Base-by-base conservation (phyloP, 2,888 invertebrate species). In the Himalopsyche japonica region DNA sequence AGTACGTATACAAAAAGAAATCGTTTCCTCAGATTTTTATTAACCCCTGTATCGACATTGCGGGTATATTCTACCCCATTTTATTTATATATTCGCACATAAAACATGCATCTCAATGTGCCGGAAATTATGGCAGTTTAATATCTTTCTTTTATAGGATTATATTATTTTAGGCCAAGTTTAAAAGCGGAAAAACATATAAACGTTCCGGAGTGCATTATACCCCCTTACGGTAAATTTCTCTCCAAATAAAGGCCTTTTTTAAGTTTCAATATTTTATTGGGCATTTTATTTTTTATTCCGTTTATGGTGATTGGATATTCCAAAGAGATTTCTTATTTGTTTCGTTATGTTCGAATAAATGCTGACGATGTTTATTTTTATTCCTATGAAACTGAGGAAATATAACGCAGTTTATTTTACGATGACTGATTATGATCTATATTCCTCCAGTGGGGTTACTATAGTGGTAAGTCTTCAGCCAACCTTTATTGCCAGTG, bases 121-220 rank as follows among this genome's bases (percentile, higher is more conserved):
- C 64, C 85, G 84, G 81, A 85, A 83, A 86, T 86, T 80, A 86
- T 81, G 83, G 83, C 85, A 83, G 76, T 86, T 86, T 85, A 85
- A 86, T 85, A 86, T 84, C 83, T 64, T 86, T n/a, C 76, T 86
- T 86, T 85, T 85, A 86, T 85, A 80, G 49, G 81, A 84, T 86
- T 86, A 83, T 85, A 79, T 85, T 86, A 83, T 86, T 84, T 82
- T 80, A 84, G 84, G 78, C 81, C 37, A 76, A 86, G 79, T 83
- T 85, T 85, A 83, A 85, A 86, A 80, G 86, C 83, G 83, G 82
- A 81, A 85, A 83, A 83, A 83, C 86, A 85, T 57, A 57, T 86
- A 86, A 86, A 86, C 79, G 82, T 57, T 57, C 76, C 47, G 76
- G 49, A 81, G 70, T 78, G 70, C 76, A 86, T 76, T 76, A 82